Percentiles rank a stretch among this genome's conserved stretches.
phyloP scores from a whole-genome alignment of 2,797 vertebrate species.

The Hafferia zeledoni region DNA sequence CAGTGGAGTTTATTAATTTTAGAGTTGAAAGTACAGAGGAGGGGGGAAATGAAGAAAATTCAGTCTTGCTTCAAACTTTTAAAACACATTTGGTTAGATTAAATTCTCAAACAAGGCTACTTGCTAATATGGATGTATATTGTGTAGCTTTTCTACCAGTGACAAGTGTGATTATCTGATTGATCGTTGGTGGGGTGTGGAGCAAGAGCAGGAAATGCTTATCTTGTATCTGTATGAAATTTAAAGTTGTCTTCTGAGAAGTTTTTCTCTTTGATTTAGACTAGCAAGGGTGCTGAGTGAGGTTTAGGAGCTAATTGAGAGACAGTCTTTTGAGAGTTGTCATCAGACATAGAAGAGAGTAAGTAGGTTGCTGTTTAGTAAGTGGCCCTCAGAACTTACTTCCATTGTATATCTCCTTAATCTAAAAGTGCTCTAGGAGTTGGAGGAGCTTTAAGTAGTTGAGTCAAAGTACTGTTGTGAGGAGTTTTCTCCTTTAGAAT shows the following conservation, averaged over 20 bases:
- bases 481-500: background rate
- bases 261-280: background rate
- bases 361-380: background rate
- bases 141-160: background rate
- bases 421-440: background rate
- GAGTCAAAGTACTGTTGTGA: background rate
- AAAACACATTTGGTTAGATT: background rate
- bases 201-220: slow-evolving; percentile 5
- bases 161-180: background rate
- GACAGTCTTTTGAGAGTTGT: background rate
- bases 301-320: background rate
- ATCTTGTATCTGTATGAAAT: background rate
- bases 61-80: background rate
- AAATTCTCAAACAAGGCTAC: background rate
- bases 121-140: background rate
- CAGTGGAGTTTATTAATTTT: background rate
- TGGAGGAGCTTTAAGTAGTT: background rate
- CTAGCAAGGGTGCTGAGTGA: background rate
- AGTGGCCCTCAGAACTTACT: background rate
- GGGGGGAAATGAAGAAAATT: background rate
- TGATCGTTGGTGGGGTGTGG: background rate
- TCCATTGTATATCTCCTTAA: background rate
- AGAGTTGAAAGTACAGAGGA: background rate
- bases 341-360: background rate
- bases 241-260: background rate